These are phyloP conservation scores for Ormyrus pomaceus DNA, from an alignment of 2,888 invertebrate species.

Conservation along the genomic window DNA sequence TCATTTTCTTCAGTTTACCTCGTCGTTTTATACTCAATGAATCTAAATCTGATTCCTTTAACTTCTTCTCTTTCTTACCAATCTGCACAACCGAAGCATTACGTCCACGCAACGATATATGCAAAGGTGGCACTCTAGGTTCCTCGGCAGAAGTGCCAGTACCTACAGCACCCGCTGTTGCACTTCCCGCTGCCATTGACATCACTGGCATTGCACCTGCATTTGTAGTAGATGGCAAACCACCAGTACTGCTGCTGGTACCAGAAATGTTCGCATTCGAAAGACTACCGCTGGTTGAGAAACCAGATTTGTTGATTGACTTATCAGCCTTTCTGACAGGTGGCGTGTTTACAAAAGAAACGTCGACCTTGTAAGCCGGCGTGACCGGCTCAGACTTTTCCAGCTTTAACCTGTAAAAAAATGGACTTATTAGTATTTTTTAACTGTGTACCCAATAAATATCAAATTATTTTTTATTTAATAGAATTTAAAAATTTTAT, in stretches of 20 bases:
- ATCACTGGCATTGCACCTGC: constrained; percentile 33
- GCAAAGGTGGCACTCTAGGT: constrained; percentile 90
- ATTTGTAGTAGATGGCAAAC: neutral
- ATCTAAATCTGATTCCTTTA: constrained; percentile 74
- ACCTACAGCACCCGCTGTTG: neutral
- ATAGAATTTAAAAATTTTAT: no score
- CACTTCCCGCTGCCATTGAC: constrained; percentile 2
- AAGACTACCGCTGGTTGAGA: constrained; percentile 67
- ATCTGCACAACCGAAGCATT: constrained; percentile 90
- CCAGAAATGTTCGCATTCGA: constrained; percentile 12
- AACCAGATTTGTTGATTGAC: constrained; percentile 75
- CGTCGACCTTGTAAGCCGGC: constrained; percentile 88
- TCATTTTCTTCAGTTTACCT: constrained; percentile 78
- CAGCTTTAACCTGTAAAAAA: constrained; percentile 79
- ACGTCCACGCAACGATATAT: constrained; percentile 89
- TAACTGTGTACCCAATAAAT: no score
- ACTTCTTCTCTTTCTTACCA: constrained; percentile 83
- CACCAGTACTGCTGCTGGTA: neutral
- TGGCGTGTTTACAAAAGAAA: constrained; percentile 82
- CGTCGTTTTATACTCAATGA: constrained; percentile 71
- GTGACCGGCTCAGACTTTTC: constrained; percentile 89
- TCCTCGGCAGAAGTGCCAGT: constrained; percentile 77
- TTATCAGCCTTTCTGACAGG: constrained; percentile 75
- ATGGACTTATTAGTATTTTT: no score
- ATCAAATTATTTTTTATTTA: no score